Percentiles rank a stretch among this genome's conserved stretches.
These are phyloP conservation scores for Muscidifurax raptorellus DNA, from an alignment of 1,140 invertebrate species.

Conservation along the genomic window DNA sequence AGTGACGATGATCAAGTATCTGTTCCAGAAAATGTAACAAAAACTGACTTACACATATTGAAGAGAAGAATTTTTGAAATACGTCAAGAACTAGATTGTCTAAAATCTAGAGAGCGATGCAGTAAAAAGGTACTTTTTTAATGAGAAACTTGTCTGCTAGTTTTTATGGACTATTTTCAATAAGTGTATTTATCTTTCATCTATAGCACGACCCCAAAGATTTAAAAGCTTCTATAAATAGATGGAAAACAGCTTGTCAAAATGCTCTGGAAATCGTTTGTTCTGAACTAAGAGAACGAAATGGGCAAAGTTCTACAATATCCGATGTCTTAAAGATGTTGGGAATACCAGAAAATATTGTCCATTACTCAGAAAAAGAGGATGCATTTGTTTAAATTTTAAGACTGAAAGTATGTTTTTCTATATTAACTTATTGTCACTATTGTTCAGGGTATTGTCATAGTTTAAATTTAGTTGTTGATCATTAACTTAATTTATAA, in stretches of 20 bases:
- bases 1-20: background rate
- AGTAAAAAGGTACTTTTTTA: constrained; percentile 45
- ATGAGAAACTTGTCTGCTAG: background rate
- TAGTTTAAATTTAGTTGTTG: background rate
- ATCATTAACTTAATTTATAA: constrained; percentile 12
- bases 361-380: constrained; percentile 49
- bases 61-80: constrained; percentile 50
- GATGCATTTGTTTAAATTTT: constrained; percentile 41
- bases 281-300: constrained; percentile 36
- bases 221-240: constrained; percentile 43
- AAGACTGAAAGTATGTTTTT: background rate
- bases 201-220: constrained; percentile 44
- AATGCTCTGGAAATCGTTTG: constrained; percentile 35
- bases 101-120: constrained; percentile 49
- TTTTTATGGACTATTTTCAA: constrained; percentile 9
- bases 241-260: constrained; percentile 47
- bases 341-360: constrained; percentile 42
- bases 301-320: constrained; percentile 42
- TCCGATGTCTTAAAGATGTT: constrained; percentile 40
- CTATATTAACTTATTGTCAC: background rate
- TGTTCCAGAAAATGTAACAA: background rate
- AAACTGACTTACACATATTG: constrained; percentile 27
- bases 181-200: constrained; percentile 13
- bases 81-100: constrained; percentile 42
- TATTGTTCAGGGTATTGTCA: background rate